Conservation (phyloP, 2,797 vertebrate species). For the Holocentrus rufus region DNA sequence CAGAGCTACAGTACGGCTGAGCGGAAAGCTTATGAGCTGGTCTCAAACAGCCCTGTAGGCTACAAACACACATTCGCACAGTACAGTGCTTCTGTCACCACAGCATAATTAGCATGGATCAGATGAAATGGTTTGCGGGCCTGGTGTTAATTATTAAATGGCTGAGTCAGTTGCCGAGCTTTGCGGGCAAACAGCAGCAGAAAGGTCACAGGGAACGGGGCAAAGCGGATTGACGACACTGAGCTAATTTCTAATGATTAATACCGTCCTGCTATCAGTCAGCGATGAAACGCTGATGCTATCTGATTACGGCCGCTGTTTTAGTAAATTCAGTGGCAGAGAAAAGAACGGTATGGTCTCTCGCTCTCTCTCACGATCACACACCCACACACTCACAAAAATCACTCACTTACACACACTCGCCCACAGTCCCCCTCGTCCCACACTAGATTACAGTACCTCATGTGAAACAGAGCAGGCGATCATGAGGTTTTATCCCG, state of each 20-base stretch:
- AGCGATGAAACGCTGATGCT: conserved; percentile 32
- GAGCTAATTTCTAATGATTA: conserved; percentile 22
- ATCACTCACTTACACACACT: conserved; percentile 3
- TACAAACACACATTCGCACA: conserved; percentile 18
- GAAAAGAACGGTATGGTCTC: conserved; percentile 3
- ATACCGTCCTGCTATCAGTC: conserved; percentile 24
- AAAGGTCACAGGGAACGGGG: conserved; percentile 37
- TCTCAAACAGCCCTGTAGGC: background rate
- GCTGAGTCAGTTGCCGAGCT: conserved; percentile 44
- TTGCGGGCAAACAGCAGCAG: conserved; percentile 42
- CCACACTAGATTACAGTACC: conserved; percentile 20
- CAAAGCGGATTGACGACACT: background rate
- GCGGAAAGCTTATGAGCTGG: background rate
- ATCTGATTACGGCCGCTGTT: conserved; percentile 12
- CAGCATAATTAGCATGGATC: conserved; percentile 34
- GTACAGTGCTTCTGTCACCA: conserved; percentile 11
- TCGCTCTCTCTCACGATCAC: conserved; percentile 23
- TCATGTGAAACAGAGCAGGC: conserved; percentile 50
- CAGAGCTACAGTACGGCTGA: background rate
- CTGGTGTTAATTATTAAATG: conserved; percentile 63
- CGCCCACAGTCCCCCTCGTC: conserved; percentile 23
- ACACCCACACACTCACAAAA: conserved; percentile 25
- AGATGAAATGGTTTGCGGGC: conserved; percentile 42
- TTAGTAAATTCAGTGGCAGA: conserved; percentile 8
- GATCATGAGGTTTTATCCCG: conserved; percentile 43